Conservation (phyloP, 2,888 invertebrate genomes). For the Limnephilus lunatus region DNA sequence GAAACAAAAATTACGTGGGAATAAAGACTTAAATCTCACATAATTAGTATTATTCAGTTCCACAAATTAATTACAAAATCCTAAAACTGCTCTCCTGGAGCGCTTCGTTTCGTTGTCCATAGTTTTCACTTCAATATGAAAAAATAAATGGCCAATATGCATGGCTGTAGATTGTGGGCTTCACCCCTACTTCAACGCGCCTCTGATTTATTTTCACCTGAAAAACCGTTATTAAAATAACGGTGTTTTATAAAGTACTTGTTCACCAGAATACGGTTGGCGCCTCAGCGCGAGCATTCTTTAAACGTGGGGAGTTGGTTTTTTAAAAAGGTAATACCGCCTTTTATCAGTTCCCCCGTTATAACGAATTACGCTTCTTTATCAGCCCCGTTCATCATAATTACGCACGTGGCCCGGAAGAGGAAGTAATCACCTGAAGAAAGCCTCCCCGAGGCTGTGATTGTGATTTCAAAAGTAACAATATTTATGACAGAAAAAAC, state of each 20-base stretch:
- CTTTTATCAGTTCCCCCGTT: conserved; percentile 11
- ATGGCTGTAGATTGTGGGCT: no score
- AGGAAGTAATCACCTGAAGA: conserved; percentile 34
- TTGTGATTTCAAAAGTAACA: background rate
- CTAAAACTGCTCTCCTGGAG: no score
- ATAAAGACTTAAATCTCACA: no score
- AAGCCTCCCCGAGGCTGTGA: background rate
- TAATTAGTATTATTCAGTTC: no score
- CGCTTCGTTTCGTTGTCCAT: no score
- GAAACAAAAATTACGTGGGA: no score
- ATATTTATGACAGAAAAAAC: background rate
- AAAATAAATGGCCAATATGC: no score
- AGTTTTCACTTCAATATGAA: no score
- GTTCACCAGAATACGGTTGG: background rate
- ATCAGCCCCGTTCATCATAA: conserved; percentile 33
- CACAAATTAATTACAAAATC: no score
- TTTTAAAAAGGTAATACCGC: conserved; percentile 5
- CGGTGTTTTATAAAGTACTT: background rate
- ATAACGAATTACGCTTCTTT: conserved; percentile 22
- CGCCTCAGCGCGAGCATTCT: background rate
- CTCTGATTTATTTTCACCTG: background rate
- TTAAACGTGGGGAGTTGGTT: background rate
- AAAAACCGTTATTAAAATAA: background rate
- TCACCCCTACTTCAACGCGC: background rate
- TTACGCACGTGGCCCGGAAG: conserved; percentile 34